Evolutionary conservation across 1,140 invertebrate genomes (phyloP).

Genomic region (Eulimnadia texana): DNA sequence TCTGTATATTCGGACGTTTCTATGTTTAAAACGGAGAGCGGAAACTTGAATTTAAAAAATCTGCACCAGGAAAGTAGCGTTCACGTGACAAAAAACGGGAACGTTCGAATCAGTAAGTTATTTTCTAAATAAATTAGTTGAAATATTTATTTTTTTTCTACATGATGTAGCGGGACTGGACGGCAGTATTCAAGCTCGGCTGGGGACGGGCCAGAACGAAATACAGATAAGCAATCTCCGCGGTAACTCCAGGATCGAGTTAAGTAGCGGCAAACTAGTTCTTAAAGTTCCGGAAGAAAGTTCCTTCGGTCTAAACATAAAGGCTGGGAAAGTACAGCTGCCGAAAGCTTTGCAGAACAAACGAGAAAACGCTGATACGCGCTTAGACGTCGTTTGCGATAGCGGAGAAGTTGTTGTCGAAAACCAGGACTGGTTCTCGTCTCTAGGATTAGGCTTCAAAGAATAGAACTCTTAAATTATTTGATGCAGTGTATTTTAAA

Average conservation of each 20-base stretch:
- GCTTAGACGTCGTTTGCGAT: neutral
- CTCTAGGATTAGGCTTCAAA: conserved; percentile 7
- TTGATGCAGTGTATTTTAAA: conserved; percentile 9
- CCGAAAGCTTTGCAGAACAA: neutral
- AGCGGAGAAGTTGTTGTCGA: conserved; percentile 4
- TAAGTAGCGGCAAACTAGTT: neutral
- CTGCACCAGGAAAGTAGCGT: conserved; percentile 8
- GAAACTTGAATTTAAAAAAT: conserved; percentile 9
- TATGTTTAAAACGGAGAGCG: neutral
- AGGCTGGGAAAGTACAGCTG: neutral
- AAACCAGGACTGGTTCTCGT: conserved; percentile 13
- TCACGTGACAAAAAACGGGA: conserved; percentile 1
- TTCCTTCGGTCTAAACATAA: neutral
- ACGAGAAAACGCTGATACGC: neutral
- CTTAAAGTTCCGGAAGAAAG: conserved; percentile 1
- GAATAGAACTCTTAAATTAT: conserved; percentile 9
- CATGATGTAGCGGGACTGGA: conserved; percentile 8
- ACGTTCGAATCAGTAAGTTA: conserved; percentile 2
- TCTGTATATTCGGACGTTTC: conserved; percentile 11
- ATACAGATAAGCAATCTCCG: conserved; percentile 10
- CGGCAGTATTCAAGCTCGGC: conserved; percentile 7
- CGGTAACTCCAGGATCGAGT: neutral
- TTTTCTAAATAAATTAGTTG: neutral
- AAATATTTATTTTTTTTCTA: neutral
- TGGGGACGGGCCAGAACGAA: neutral